These are phyloP conservation scores for Mesoclemmys tuberculata DNA, from an alignment of 2,113 vertebrate species.

Conservation along the genomic window DNA sequence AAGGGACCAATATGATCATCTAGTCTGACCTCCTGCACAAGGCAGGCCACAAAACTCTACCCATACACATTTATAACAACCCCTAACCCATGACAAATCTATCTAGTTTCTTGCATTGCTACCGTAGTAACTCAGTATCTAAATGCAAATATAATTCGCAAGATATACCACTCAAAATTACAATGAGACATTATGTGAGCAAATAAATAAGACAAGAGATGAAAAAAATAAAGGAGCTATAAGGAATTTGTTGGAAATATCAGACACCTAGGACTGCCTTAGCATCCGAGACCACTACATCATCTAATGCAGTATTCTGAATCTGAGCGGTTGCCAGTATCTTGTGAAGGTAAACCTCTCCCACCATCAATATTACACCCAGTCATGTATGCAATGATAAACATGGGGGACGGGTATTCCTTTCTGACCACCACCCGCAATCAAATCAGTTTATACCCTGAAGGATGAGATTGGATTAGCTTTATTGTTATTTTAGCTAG, in stretches of 20 bases:
- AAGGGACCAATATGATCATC: too few species aligned
- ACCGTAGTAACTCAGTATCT: not conserved
- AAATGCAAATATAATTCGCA: not conserved
- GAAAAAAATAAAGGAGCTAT: not conserved
- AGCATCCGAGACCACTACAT: not conserved
- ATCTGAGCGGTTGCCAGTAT: not conserved
- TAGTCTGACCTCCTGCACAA: too few species aligned
- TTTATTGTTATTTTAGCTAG: not conserved
- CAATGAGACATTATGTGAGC: not conserved
- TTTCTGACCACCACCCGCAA: not conserved
- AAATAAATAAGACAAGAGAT: not conserved
- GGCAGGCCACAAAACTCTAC: too few species aligned
- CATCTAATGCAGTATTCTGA: not conserved
- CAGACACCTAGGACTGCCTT: not conserved
- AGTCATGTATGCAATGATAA: fast-evolving
- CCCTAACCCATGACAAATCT: too few species aligned
- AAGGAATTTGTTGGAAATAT: not conserved
- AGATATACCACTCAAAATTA: not conserved
- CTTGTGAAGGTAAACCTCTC: not conserved
- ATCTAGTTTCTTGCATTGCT: not conserved
- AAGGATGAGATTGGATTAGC: not conserved
- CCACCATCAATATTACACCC: not conserved
- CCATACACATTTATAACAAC: too few species aligned
- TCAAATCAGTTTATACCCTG: not conserved
- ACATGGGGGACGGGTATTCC: not conserved